A percentile compares a stretch with the other conserved stretches of the same genome.
Evolutionary conservation across 2,888 invertebrate genomes (phyloP).

Genomic region (Epirrita christyi): DNA sequence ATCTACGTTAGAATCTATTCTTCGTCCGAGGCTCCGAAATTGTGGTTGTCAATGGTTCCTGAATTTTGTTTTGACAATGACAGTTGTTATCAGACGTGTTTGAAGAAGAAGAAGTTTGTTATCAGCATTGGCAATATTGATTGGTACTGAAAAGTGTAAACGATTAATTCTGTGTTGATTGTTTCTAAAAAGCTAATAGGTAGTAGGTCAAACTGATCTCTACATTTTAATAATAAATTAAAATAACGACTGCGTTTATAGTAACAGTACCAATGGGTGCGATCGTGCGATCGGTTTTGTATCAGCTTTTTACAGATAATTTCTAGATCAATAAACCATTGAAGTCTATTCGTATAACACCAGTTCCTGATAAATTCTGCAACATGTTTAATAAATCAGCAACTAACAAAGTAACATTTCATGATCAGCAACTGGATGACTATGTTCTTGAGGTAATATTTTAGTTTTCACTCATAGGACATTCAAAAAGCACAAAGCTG

Average conservation of each 20-base stretch:
- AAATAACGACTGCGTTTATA: not conserved
- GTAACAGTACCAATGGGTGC: not conserved
- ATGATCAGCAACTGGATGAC: constrained; percentile 76
- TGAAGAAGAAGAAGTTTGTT: too few species aligned
- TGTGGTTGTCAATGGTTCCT: too few species aligned
- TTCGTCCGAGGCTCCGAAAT: too few species aligned
- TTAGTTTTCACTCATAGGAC: not conserved
- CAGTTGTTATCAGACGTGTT: too few species aligned
- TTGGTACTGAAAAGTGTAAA: too few species aligned
- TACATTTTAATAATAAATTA: not conserved
- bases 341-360: not conserved
- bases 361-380: not conserved
- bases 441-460: constrained; percentile 71
- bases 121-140: too few species aligned
- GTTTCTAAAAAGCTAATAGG: too few species aligned
- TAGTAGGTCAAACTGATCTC: too few species aligned
- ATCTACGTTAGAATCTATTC: too few species aligned
- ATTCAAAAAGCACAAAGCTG: not conserved
- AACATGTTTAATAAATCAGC: constrained; percentile 34
- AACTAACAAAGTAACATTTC: constrained; percentile 69
- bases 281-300: not conserved
- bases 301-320: not conserved
- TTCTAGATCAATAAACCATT: not conserved
- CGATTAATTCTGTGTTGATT: too few species aligned
- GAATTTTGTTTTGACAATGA: too few species aligned